These are phyloP conservation scores for Ophion ventricosus DNA, from an alignment of 2,888 invertebrate species.

Conservation along the genomic window DNA sequence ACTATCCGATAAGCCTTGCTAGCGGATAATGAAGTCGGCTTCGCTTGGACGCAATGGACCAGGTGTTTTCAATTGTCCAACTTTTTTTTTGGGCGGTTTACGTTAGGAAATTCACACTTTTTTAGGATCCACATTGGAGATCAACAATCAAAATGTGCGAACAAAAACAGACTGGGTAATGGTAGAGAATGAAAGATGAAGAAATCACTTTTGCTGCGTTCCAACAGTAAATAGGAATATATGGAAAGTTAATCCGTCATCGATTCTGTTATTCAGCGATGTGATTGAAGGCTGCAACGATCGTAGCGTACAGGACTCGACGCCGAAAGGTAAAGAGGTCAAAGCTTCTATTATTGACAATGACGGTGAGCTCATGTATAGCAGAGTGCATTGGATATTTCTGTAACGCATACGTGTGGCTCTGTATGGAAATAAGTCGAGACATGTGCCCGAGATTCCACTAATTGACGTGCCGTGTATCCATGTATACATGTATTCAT, in stretches of 20 bases:
- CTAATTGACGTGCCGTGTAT: slow-evolving; percentile 37
- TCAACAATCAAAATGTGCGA: neutral
- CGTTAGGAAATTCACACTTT: neutral
- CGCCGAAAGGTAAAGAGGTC: slow-evolving; percentile 64
- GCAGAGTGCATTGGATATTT: slow-evolving; percentile 44
- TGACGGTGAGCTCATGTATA: slow-evolving; percentile 29
- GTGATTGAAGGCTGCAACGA: neutral
- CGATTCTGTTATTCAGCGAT: neutral
- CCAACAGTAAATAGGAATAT: no score
- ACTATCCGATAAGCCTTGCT: neutral
- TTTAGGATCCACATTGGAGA: neutral
- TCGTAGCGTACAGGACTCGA: neutral
- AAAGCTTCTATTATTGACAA: slow-evolving; percentile 58
- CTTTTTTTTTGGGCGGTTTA: neutral
- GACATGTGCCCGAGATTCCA: slow-evolving; percentile 31
- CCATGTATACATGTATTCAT: neutral
- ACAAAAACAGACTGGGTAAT: no score
- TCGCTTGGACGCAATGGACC: neutral
- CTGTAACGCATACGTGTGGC: slow-evolving; percentile 28
- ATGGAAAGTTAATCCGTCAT: neutral
- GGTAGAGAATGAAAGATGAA: no score
- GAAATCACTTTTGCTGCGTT: no score
- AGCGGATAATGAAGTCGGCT: neutral
- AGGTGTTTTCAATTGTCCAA: neutral
- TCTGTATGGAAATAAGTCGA: slow-evolving; percentile 7